These are phyloP conservation scores for Rhopilema esculentum DNA, from an alignment of 30 jellyfish, hydroid and myxozoan species.

Conservation along the genomic window DNA sequence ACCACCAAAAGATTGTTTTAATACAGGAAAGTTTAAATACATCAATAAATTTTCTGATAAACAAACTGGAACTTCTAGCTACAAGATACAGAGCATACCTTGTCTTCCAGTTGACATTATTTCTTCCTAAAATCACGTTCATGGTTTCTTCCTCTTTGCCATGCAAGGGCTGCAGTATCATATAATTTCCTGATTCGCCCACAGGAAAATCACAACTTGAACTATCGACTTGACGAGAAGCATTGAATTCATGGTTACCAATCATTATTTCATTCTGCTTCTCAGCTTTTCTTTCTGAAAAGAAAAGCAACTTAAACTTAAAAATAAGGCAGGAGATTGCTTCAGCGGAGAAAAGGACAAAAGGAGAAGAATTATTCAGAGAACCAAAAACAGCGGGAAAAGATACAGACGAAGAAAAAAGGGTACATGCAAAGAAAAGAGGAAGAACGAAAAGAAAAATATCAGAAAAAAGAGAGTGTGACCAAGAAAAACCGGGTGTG, in stretches of 20 bases:
- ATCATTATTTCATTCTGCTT: not conserved
- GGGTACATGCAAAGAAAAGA: not conserved
- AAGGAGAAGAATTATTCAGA: too few species aligned
- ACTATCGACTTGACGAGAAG: constrained; percentile 6
- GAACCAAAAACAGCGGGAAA: not conserved
- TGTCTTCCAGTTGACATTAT: not conserved
- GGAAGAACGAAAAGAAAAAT: not conserved
- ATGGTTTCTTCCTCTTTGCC: not conserved
- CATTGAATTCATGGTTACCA: not conserved
- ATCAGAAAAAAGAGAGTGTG: not conserved
- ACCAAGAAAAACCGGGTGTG: not conserved
- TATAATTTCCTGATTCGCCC: constrained; percentile 48
- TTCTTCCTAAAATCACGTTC: constrained; percentile 8
- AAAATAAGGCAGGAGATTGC: not conserved
- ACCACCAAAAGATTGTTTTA: too few species aligned
- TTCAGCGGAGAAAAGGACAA: too few species aligned
- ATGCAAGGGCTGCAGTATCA: constrained; percentile 26
- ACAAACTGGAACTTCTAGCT: not conserved
- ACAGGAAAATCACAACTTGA: constrained; percentile 45
- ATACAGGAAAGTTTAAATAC: too few species aligned
- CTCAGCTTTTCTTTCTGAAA: not conserved
- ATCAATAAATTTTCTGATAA: too few species aligned
- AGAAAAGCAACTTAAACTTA: not conserved
- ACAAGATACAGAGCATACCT: not conserved
- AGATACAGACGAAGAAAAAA: not conserved